A percentile compares a stretch with the other conserved stretches of the same genome.
These are phyloP conservation scores for Thryonomys swinderianus DNA, from an alignment of 2,113 vertebrate genomes.

Conservation along the genomic window DNA sequence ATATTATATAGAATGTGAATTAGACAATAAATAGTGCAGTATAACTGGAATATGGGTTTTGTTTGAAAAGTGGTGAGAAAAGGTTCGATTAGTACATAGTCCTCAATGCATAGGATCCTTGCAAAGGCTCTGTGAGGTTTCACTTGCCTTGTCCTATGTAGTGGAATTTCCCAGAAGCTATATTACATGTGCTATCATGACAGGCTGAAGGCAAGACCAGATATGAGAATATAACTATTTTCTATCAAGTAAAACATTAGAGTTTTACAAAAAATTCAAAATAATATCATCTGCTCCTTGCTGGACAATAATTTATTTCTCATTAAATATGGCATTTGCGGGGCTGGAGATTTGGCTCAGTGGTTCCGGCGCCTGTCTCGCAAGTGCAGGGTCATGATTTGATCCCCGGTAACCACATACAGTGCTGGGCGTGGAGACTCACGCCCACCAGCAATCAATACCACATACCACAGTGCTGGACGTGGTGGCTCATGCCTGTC, in stretches of 20 bases:
- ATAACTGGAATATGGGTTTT: background rate
- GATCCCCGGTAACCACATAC: too few species aligned
- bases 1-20: background rate
- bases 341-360: too few species aligned
- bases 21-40: background rate
- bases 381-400: too few species aligned
- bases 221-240: background rate
- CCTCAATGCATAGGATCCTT: background rate
- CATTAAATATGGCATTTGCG: background rate
- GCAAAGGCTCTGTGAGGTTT: background rate
- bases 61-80: background rate
- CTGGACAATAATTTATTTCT: background rate
- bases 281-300: background rate
- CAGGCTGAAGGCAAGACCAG: background rate
- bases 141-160: background rate
- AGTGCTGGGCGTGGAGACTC: too few species aligned
- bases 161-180: background rate
- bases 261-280: conserved; percentile 2
- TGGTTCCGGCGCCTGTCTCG: too few species aligned
- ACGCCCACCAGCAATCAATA: too few species aligned
- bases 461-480: too few species aligned
- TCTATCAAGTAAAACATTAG: background rate
- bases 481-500: too few species aligned
- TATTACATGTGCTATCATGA: background rate
- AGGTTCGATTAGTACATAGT: background rate